Evolutionary conservation across 1,140 invertebrate species (phyloP), one percentile per base, ranked within the genome.

Genomic region (Drosophila kikkawai): DNA sequence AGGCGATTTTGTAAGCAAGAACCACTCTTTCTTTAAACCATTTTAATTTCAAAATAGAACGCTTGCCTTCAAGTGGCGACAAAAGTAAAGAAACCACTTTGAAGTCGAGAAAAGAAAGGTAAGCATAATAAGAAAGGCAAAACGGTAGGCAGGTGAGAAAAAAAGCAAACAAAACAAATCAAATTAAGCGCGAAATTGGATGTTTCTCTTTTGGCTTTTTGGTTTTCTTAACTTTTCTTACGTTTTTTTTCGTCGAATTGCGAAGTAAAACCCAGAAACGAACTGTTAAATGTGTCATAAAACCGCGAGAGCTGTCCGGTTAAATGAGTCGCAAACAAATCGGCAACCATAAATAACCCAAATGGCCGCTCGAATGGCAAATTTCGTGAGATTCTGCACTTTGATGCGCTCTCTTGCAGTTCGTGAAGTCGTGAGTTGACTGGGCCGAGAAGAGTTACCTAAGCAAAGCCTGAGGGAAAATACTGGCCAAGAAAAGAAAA

Each of bases 321-420:
- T 75, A 88, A 87, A 79, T 84, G 69, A 88, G 84, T 80, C 55
- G 80, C 68, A 80, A 87, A 80, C 84, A 88, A 88, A 88, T 88
- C 84, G 83, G 42, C 47, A 56, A 55, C 76, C 84, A 87, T 87
- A 87, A 87, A 87, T 87, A 87, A 87, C 80, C 84, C 80, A 79
- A 87, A 87, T 87, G 77, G 61, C 86, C 85, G 69, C 63, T 84
- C 69, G 84, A 88, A 84, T 87, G 84, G 84, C 74, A 81, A 87
- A 87, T 84, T 87, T 88, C 84, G 84, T 87, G 84, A 87, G 84
- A 87, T 87, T 88, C 86, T 88, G 77, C 73, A 80, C 86, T 84
- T 88, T 84, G 84, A 87, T 87, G 84, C 84, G 84, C 80, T 65
- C 78, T 26, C 63, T 50, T 13, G 53, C 47, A 83, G 53, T 88